These are phyloP conservation scores for Atractosteus spatula DNA, from an alignment of 2,113 vertebrate genomes.

Conservation along the genomic window DNA sequence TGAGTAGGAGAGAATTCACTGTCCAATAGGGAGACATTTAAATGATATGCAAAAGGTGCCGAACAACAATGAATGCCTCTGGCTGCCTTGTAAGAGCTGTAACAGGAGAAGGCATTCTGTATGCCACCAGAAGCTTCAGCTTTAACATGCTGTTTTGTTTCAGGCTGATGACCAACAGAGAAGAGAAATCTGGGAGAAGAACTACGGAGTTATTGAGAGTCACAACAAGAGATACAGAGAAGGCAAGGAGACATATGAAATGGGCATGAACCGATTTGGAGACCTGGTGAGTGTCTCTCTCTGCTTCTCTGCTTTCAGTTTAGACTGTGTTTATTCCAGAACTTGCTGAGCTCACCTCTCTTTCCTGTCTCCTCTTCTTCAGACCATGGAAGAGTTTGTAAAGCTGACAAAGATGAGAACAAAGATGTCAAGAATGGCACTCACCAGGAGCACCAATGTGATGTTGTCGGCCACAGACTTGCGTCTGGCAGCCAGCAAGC, in stretches of 20 bases:
- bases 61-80: not conserved
- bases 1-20: not conserved
- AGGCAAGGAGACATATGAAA: conserved; percentile 5
- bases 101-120: not conserved
- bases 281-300: conserved; percentile 4
- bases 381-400: conserved; percentile 14
- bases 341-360: not conserved
- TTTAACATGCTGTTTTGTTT: not conserved
- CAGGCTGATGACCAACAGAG: not conserved
- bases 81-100: not conserved
- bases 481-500: not conserved
- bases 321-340: not conserved
- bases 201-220: not conserved
- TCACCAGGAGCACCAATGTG: not conserved
- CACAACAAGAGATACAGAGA: conserved; percentile 8
- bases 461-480: conserved; percentile 10
- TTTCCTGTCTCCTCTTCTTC: not conserved
- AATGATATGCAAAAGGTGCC: not conserved
- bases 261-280: conserved; percentile 15
- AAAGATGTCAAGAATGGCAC: too few species aligned
- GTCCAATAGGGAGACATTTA: not conserved
- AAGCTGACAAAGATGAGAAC: not conserved
- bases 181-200: conserved; percentile 13
- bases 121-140: not conserved
- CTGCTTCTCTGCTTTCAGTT: not conserved